A percentile compares a stretch with the other conserved stretches of the same genome.
Conservation (phyloP, 1,140 invertebrate genomes). For the Schmidtea mediterranea region DNA sequence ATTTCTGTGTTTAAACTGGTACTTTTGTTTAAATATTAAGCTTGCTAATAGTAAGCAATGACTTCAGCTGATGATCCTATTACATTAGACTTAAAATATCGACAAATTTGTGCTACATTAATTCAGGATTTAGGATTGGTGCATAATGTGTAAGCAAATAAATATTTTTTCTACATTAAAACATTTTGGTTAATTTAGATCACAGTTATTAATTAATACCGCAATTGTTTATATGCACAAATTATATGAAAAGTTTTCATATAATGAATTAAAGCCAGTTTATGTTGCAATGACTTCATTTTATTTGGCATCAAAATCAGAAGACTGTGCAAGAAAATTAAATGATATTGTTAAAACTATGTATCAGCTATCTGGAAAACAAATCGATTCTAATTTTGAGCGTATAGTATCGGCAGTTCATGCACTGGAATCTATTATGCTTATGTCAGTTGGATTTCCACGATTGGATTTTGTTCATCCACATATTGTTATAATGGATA, state of each 20-base stretch:
- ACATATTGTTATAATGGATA: not conserved
- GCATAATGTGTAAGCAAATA: not conserved
- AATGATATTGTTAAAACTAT: not conserved
- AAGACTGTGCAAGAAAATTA: conserved; percentile 2
- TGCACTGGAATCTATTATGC: conserved; percentile 1
- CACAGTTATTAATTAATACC: conserved; percentile 1
- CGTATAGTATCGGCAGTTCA: not conserved
- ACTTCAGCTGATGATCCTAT: not conserved
- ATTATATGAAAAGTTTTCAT: not conserved
- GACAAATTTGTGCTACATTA: not conserved
- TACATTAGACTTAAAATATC: not conserved
- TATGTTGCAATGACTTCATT: not conserved
- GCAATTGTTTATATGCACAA: conserved; percentile 3
- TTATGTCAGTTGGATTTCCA: not conserved
- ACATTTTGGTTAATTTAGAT: not conserved
- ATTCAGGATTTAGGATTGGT: conserved; percentile 1
- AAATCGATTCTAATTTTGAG: not conserved
- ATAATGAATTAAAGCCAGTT: not conserved
- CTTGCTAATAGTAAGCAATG: not conserved
- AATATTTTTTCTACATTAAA: no score
- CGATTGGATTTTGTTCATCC: not conserved
- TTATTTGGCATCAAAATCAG: conserved; percentile 1
- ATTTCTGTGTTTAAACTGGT: no score
- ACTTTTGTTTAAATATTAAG: not conserved
- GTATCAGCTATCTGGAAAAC: not conserved